These are phyloP conservation scores for Drosophila nigritarsus DNA, from an alignment of 2,888 invertebrate genomes.

Conservation along the genomic window DNA sequence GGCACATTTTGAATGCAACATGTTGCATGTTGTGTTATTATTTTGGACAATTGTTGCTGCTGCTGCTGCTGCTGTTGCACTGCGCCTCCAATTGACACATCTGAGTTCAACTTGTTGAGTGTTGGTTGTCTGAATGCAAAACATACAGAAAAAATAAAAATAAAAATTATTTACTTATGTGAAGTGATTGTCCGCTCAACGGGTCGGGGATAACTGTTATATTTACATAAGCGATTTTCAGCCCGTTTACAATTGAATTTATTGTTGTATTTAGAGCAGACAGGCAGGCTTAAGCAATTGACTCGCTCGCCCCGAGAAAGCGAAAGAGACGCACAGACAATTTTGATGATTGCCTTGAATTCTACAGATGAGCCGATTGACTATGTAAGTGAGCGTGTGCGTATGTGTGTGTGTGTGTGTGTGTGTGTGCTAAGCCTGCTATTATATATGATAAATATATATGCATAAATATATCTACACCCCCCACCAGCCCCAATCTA, in stretches of 20 bases:
- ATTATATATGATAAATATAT: not conserved
- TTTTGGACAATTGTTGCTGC: slow-evolving; percentile 72
- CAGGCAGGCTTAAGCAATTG: slow-evolving; percentile 39
- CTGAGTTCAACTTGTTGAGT: slow-evolving; percentile 70
- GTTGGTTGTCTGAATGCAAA: slow-evolving; percentile 47
- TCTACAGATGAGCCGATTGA: slow-evolving; percentile 2
- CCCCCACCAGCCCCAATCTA: not conserved
- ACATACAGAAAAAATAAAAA: not conserved
- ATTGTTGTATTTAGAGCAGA: slow-evolving; percentile 39
- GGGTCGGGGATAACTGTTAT: slow-evolving; percentile 19
- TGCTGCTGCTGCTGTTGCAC: slow-evolving; percentile 15
- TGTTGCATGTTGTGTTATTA: slow-evolving; percentile 73
- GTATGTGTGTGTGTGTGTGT: not conserved
- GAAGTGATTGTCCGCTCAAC: not conserved
- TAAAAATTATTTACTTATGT: slow-evolving; percentile 1
- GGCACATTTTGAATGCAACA: slow-evolving; percentile 54
- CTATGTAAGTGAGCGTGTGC: not conserved
- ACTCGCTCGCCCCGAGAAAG: not conserved
- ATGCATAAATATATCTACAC: not conserved
- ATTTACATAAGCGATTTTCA: slow-evolving; percentile 44
- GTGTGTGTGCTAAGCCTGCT: not conserved
- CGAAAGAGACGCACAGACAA: slow-evolving; percentile 13
- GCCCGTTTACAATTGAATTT: slow-evolving; percentile 56
- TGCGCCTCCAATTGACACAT: slow-evolving; percentile 58
- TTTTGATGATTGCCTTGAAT: slow-evolving; percentile 37